phyloP scores from a whole-genome alignment of 1,140 invertebrate species.

The Rhopalosiphum padi region DNA sequence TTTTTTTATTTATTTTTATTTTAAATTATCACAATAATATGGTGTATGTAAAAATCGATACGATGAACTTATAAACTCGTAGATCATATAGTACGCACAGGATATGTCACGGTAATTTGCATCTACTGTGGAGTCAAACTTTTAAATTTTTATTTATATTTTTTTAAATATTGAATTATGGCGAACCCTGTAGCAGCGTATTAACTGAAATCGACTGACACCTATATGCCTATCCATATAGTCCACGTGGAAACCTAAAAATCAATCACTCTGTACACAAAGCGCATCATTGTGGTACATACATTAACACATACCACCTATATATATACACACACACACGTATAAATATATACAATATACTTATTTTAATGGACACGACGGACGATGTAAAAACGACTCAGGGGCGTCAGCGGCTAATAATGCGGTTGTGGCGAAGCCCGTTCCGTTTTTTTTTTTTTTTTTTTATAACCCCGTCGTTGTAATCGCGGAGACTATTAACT shows the following conservation, averaged over 20 bases:
- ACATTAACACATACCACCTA: not conserved
- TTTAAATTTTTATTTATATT: not conserved
- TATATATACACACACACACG: not conserved
- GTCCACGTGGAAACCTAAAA: not conserved
- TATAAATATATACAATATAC: not conserved
- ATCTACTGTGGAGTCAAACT: not conserved
- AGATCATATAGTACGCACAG: not conserved
- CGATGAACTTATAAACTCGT: not conserved
- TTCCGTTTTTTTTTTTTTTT: not conserved
- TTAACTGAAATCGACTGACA: no score
- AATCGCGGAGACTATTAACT: not conserved
- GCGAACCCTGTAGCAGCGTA: no score
- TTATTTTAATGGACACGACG: not conserved
- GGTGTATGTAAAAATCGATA: no score
- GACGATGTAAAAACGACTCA: not conserved
- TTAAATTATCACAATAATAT: not conserved
- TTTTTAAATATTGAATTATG: no score
- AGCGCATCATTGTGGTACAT: not conserved
- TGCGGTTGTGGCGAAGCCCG: not conserved
- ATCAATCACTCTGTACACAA: not conserved
- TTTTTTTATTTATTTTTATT: not conserved
- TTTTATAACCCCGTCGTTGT: conserved; percentile 15
- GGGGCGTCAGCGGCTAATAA: not conserved
- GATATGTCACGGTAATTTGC: not conserved
- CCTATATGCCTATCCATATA: no score